These are phyloP conservation scores for Halcyon malimbica DNA, from an alignment of 2,113 vertebrate genomes.

Conservation along the genomic window DNA sequence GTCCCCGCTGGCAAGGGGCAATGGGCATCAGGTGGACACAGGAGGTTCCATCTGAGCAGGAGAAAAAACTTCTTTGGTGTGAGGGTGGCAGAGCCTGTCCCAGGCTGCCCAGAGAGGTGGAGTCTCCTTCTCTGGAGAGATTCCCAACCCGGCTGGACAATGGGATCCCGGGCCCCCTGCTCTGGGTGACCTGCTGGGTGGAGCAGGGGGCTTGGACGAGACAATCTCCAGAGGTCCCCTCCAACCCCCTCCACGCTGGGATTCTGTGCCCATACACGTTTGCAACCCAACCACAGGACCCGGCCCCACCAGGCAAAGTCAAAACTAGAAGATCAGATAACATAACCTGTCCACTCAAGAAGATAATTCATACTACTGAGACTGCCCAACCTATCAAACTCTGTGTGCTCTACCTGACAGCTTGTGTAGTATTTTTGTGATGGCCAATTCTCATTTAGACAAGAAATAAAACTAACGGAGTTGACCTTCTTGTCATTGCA, in stretches of 20 bases:
- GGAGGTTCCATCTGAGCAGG: neutral
- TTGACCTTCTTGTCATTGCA: neutral
- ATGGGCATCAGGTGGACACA: neutral
- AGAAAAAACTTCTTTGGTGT: neutral
- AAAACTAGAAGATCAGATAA: neutral
- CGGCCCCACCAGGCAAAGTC: neutral
- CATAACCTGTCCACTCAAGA: neutral
- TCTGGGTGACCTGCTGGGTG: neutral
- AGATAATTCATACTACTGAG: neutral
- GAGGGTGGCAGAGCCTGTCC: neutral
- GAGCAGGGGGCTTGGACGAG: neutral
- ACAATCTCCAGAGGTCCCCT: neutral
- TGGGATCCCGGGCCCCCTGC: neutral
- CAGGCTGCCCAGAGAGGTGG: neutral
- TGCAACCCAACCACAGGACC: neutral
- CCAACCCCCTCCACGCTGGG: neutral
- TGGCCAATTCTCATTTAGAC: neutral
- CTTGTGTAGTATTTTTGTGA: neutral
- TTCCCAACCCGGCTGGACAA: neutral
- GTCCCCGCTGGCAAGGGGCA: neutral
- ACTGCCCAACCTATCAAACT: neutral
- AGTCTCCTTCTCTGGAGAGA: neutral
- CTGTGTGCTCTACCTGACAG: neutral
- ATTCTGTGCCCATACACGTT: neutral
- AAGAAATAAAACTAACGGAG: neutral